Evolutionary conservation across 2,888 invertebrate genomes (phyloP).

Genomic region (Bimastos eiseni): DNA sequence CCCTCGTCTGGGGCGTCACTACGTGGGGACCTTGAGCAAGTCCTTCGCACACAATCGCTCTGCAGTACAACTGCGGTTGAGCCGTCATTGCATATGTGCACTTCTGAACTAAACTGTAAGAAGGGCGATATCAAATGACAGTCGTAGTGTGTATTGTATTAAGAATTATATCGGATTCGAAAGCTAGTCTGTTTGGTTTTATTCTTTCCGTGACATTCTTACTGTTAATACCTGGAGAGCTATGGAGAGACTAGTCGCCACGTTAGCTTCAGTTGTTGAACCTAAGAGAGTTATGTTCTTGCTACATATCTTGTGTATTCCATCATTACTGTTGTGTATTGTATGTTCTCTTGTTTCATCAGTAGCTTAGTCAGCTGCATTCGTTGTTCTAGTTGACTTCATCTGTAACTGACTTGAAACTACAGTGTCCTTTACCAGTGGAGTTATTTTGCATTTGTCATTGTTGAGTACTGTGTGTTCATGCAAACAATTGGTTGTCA

Average conservation of each 20-base stretch:
- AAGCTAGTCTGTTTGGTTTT: neutral
- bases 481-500: neutral
- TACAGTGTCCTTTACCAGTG: neutral
- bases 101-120: too few species aligned
- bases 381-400: neutral
- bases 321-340: neutral
- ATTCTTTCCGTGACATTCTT: neutral
- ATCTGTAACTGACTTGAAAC: neutral
- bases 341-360: neutral
- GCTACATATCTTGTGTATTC: neutral
- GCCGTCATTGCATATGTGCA: too few species aligned
- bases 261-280: neutral
- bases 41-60: too few species aligned
- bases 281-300: neutral
- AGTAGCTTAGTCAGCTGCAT: neutral
- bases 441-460: neutral
- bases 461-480: neutral
- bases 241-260: neutral
- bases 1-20: too few species aligned
- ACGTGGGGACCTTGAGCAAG: too few species aligned
- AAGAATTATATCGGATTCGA: neutral
- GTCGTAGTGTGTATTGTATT: too few species aligned
- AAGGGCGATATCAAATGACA: too few species aligned
- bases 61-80: too few species aligned
- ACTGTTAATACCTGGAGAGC: neutral